phyloP scores from a whole-genome alignment of 2,113 vertebrate genomes.

The Dromiciops gliroides region DNA sequence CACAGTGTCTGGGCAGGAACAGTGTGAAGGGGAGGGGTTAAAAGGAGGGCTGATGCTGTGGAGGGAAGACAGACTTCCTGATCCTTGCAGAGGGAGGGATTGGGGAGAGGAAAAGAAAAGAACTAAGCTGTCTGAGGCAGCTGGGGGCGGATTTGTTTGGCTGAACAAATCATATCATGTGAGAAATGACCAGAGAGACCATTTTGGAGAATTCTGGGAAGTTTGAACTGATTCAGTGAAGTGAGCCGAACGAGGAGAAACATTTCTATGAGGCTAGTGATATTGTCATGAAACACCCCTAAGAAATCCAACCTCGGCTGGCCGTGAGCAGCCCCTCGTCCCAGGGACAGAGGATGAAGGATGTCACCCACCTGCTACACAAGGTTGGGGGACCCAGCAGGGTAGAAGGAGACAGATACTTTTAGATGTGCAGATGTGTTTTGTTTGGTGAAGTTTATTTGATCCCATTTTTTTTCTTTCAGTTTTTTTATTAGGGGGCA shows the following conservation, averaged over 20 bases:
- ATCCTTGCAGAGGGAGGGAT: background rate
- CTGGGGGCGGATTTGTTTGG: too few species aligned
- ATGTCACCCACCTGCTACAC: background rate
- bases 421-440: background rate
- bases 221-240: background rate
- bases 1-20: fast-evolving
- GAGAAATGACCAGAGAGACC: background rate
- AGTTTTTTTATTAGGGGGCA: background rate
- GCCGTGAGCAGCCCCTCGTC: background rate
- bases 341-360: background rate
- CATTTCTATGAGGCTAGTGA: background rate
- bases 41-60: background rate
- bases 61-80: background rate
- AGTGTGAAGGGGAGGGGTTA: background rate
- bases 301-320: background rate
- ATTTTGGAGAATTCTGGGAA: background rate
- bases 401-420: background rate
- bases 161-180: background rate
- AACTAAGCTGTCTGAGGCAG: too few species aligned
- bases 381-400: too few species aligned
- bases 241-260: background rate
- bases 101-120: too few species aligned
- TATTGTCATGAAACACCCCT: background rate
- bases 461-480: background rate
- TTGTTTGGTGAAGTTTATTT: background rate